Base-by-base conservation (phyloP, 1,140 invertebrate species). In the Sitophilus oryzae region DNA sequence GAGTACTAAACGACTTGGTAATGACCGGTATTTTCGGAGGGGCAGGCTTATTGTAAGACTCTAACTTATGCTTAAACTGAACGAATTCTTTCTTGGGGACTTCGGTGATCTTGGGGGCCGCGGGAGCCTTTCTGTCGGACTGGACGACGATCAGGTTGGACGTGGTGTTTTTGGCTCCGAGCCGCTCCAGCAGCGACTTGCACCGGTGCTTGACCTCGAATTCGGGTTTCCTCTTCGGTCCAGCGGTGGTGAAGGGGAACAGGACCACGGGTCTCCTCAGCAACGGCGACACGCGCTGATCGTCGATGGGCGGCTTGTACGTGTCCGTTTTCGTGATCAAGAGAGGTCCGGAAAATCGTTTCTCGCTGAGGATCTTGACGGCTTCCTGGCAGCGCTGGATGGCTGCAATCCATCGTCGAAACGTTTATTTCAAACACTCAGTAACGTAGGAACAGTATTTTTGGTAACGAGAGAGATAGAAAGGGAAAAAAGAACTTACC, bases 401-500 rank as follows among this genome's bases (percentile, higher is more conserved):
- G 16, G 61, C 62, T 64, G 55, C 16, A 61, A 61, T 51, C 57
- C 57, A n/a, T n/a, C n/a, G n/a, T n/a, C n/a, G n/a, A n/a, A n/a
- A n/a, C n/a, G n/a, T n/a, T n/a, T n/a, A n/a, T n/a, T n/a, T n/a
- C n/a, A n/a, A n/a, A n/a, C n/a, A n/a, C n/a, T n/a, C n/a, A n/a
- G n/a, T n/a, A n/a, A n/a, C n/a, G n/a, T n/a, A n/a, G n/a, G n/a
- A n/a, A n/a, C n/a, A n/a, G n/a, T n/a, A n/a, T n/a, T n/a, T n/a
- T n/a, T n/a, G n/a, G n/a, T n/a, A n/a, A n/a, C n/a, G n/a, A n/a
- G n/a, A n/a, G n/a, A n/a, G n/a, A n/a, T n/a, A n/a, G n/a, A n/a
- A n/a, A n/a, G n/a, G n/a, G n/a, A n/a, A n/a, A n/a, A 23, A 46
- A 4, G 1, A 14, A 64, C 62, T 64, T 59, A 64, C 62, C 62